Conservation (phyloP, 1,140 invertebrate genomes). For the Calosoma granatense region DNA sequence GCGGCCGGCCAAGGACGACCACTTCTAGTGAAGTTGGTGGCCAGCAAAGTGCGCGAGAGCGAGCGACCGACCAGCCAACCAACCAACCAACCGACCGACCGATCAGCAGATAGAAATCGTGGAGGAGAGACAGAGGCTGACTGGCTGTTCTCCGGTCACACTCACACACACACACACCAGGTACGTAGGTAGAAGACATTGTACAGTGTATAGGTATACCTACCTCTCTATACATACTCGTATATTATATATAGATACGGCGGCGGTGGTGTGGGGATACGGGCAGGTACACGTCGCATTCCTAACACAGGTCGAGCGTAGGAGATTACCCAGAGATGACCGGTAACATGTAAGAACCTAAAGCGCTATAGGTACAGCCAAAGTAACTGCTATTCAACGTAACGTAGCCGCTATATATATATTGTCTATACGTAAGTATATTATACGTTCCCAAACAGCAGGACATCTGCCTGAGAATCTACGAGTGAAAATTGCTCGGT, state of each 20-base stretch:
- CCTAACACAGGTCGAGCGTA: neutral
- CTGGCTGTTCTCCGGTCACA: neutral
- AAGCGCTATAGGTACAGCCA: no score
- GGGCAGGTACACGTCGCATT: neutral
- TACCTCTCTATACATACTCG: neutral
- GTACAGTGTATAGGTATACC: neutral
- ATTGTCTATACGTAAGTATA: no score
- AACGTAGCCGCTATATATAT: no score
- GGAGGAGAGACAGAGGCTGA: neutral
- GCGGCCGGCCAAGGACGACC: constrained; percentile 1
- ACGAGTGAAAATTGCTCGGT: no score
- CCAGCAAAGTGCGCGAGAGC: neutral
- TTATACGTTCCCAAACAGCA: no score
- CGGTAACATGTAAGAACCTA: constrained; percentile 6
- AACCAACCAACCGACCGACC: neutral
- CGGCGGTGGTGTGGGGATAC: neutral
- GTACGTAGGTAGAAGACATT: no score
- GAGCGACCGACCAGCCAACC: neutral
- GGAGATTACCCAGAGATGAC: constrained; percentile 3
- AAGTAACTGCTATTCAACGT: constrained; percentile 1
- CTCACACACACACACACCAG: neutral
- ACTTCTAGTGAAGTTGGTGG: neutral
- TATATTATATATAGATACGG: neutral
- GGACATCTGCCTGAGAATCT: no score
- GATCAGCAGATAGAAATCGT: neutral